Evolutionary conservation across 1,140 invertebrate genomes (phyloP), one percentile per base, ranked within the genome.

Genomic region (Musca domestica): DNA sequence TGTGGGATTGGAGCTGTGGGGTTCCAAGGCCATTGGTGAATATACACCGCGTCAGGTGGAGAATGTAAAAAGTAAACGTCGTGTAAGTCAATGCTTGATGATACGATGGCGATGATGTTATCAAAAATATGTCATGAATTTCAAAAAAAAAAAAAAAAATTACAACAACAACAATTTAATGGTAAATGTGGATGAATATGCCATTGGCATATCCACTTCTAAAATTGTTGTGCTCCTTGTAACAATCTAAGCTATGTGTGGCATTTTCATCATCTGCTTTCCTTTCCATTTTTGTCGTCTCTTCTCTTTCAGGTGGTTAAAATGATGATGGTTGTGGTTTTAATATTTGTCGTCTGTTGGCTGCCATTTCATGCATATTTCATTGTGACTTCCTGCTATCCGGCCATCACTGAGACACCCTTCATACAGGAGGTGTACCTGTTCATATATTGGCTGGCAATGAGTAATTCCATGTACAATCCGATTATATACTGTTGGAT

Each of bases 391-490:
- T 89, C 92, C 20, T 89, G 92, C 74, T 88, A 91, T 75, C 92
- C 92, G 1, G 87, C 90, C 63, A 88, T 95, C 54, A 91, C 88
- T 12, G 88, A 88, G 71, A 84, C 87, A 48, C 83, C 87, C 0
- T 92, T 92, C 76, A 93, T 95, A 69, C 95, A 97, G 81, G 94
- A 97, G 81, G 86, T 95, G n/a, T 97, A 93, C 80, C 83, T 96
- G 68, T 89, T 87, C 56, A 94, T 96, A 73, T 97, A 96, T 78
- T 96, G 94, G 80, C 85, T 97, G 20, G 95, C 95, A 1, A 97
- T 97, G 95, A 95, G 92, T 81, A 96, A 95, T 82, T 94, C 93
- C 70, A 94, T 95, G 91, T 95, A 95, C 83, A 97, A 96, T 84
- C 94, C 95, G 1, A 94, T 96, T 71, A 95, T 97, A 72, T 96